Percentiles rank a stretch among this genome's conserved stretches.
Conservation (phyloP, 2,113 vertebrate genomes). For the Scomber japonicus region DNA sequence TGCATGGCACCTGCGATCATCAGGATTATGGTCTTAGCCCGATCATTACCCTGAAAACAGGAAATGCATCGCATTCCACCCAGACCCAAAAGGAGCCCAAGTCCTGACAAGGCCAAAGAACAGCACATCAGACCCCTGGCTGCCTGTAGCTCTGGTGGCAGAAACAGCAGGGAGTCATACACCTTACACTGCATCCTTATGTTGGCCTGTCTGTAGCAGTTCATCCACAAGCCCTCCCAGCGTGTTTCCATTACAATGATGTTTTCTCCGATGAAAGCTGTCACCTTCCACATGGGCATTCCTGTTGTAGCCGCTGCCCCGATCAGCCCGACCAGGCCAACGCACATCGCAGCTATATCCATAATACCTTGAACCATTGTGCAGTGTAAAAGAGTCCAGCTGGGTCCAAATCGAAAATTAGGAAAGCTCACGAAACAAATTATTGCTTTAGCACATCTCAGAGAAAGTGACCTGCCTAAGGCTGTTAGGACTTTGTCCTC, state of each 20-base stretch:
- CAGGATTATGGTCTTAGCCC: conserved; percentile 81
- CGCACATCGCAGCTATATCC: conserved; percentile 85
- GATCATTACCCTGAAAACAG: conserved; percentile 68
- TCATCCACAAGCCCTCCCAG: conserved; percentile 98
- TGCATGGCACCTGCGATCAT: conserved; percentile 83
- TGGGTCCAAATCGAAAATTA: conserved; percentile 26
- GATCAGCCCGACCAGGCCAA: conserved; percentile 86
- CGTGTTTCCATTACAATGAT: conserved; percentile 86
- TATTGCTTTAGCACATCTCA: not conserved
- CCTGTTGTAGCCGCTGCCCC: conserved; percentile 87
- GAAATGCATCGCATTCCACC: conserved; percentile 81
- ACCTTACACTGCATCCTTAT: conserved; percentile 91
- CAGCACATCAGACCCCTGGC: conserved; percentile 92
- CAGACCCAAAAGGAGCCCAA: conserved; percentile 87
- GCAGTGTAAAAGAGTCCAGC: not conserved
- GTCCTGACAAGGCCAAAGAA: conserved; percentile 83
- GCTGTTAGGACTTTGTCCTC: conserved; percentile 1
- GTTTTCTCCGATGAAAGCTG: conserved; percentile 89
- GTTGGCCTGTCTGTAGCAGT: conserved; percentile 89
- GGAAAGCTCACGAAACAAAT: not conserved
- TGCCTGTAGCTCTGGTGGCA: conserved; percentile 87
- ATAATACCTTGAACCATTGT: conserved; percentile 83
- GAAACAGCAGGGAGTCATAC: conserved; percentile 89
- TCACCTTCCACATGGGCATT: conserved; percentile 95
- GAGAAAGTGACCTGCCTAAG: not conserved